phyloP scores from a whole-genome alignment of 2,888 invertebrate genomes.

The Lucinisca nassula region DNA sequence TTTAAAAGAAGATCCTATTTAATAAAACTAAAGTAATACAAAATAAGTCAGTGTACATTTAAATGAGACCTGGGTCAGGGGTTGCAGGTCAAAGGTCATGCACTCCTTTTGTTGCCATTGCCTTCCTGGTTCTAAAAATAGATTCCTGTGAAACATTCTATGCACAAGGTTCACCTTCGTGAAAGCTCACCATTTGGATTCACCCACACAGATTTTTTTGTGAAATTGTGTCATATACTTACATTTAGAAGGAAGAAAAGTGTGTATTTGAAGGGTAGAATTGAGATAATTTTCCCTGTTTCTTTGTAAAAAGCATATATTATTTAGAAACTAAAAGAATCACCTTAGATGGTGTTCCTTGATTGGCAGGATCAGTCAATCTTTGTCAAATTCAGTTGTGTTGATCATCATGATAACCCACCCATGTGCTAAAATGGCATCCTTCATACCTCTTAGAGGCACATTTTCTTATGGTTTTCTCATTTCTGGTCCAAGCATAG shows the following conservation, averaged over 20 bases:
- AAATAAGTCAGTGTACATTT: neutral
- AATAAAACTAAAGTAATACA: neutral
- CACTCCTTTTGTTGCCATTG: slow-evolving; percentile 75
- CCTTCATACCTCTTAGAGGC: no score
- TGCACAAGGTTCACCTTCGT: slow-evolving; percentile 52
- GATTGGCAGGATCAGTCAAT: no score
- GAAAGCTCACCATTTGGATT: slow-evolving; percentile 43
- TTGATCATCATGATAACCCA: no score
- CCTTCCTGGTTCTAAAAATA: slow-evolving; percentile 66
- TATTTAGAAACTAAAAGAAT: no score
- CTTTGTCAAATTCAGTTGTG: no score
- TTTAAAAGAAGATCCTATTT: neutral
- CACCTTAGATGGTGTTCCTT: no score
- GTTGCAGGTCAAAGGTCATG: slow-evolving; percentile 73
- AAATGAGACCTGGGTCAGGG: slow-evolving; percentile 69
- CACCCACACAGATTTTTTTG: slow-evolving; percentile 48
- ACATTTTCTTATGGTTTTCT: no score
- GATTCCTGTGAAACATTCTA: slow-evolving; percentile 46
- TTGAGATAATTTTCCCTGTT: no score
- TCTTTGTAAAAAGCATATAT: no score
- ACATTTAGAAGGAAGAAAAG: neutral
- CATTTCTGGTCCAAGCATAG: no score
- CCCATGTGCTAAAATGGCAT: no score
- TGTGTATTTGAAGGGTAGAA: no score
- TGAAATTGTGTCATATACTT: neutral